These are phyloP conservation scores for Vultur gryphus DNA, from an alignment of 2,797 vertebrate species.

Conservation along the genomic window DNA sequence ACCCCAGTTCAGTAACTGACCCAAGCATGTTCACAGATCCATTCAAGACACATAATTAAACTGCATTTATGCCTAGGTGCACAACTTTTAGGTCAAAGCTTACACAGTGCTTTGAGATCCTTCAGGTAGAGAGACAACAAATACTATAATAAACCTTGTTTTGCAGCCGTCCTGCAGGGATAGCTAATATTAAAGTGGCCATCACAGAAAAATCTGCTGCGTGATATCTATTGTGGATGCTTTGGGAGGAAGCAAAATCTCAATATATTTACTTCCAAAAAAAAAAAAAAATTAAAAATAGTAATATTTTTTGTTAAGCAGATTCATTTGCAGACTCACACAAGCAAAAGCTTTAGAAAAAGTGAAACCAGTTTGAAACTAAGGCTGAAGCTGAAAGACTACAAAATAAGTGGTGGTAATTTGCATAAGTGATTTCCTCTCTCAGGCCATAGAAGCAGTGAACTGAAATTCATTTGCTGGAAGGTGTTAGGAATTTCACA, in stretches of 20 bases:
- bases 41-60: not conserved
- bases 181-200: not conserved
- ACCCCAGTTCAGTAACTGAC: not conserved
- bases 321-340: not conserved
- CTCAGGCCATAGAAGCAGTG: not conserved
- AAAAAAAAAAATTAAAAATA: not conserved
- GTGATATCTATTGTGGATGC: fast-evolving
- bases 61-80: not conserved
- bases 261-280: not conserved
- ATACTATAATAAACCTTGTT: not conserved
- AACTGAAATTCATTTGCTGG: not conserved
- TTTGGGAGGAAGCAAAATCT: not conserved
- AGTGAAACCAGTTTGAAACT: not conserved
- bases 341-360: not conserved
- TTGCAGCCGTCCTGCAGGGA: not conserved
- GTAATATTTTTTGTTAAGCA: not conserved
- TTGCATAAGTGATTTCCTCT: not conserved
- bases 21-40: not conserved
- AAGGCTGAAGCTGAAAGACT: not conserved
- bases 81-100: not conserved
- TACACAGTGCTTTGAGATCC: not conserved
- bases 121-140: not conserved
- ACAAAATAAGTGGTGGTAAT: not conserved
- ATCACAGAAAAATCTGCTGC: not conserved
- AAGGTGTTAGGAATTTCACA: not conserved